phyloP scores from a whole-genome alignment of 2,797 vertebrate genomes.

The Ctenopoma kingsleyae region DNA sequence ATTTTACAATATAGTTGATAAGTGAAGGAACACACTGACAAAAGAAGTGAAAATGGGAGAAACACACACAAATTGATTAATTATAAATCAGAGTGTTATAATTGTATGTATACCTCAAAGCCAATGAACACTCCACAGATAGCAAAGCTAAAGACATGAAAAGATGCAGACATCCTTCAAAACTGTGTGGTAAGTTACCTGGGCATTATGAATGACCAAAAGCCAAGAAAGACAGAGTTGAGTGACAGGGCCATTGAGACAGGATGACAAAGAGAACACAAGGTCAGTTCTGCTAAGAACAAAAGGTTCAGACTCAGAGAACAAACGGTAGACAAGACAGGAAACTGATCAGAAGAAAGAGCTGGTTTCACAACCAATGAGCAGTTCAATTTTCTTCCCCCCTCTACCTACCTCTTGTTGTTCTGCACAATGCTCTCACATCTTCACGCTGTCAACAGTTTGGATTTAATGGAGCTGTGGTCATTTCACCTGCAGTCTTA shows the following conservation, averaged over 20 bases:
- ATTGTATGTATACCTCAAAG: too few species aligned
- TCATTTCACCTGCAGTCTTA: background rate
- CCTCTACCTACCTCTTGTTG: conserved; percentile 5
- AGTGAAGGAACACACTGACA: background rate
- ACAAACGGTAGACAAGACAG: conserved; percentile 3
- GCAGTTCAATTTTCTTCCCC: background rate
- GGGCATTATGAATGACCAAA: background rate
- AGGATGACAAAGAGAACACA: background rate
- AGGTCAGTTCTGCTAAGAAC: conserved; percentile 1
- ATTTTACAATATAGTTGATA: background rate
- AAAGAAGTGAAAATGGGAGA: too few species aligned
- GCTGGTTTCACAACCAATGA: conserved; percentile 4
- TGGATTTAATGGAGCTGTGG: background rate
- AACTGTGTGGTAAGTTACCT: background rate
- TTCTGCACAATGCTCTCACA: background rate
- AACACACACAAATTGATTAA: too few species aligned
- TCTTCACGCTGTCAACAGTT: conserved; percentile 1
- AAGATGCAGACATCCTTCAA: background rate
- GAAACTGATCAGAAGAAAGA: conserved; percentile 1
- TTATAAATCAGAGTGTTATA: too few species aligned
- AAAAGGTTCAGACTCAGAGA: background rate
- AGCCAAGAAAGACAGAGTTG: conserved; percentile 8
- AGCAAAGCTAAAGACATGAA: too few species aligned
- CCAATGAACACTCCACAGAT: too few species aligned
- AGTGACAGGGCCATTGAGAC: conserved; percentile 2